A percentile compares a stretch with the other conserved stretches of the same genome.
Conservation (phyloP, 2,797 vertebrate genomes). For the Vipera latastei region DNA sequence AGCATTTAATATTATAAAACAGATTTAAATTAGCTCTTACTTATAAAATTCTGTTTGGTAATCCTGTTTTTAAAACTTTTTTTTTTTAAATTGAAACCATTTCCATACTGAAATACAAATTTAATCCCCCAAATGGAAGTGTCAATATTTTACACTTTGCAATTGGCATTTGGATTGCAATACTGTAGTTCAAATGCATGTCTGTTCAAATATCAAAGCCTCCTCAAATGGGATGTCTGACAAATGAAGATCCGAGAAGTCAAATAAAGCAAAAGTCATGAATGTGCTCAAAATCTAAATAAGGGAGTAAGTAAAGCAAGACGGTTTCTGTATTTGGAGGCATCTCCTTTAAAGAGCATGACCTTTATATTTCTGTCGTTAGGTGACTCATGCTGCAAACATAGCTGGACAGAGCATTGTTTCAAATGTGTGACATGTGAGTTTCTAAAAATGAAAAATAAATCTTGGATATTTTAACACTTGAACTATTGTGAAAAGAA, state of each 20-base stretch:
- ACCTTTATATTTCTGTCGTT: not conserved
- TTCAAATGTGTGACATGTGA: not conserved
- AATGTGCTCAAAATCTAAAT: constrained; percentile 5
- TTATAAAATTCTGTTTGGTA: not conserved
- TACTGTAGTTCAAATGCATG: constrained; percentile 4
- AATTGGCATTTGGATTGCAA: constrained; percentile 19
- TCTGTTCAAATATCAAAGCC: constrained; percentile 20
- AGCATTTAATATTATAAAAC: not conserved
- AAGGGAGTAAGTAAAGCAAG: not conserved
- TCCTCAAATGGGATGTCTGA: not conserved
- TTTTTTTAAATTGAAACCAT: not conserved
- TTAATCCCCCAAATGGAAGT: not conserved
- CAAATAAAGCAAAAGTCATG: constrained; percentile 9
- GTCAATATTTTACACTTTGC: constrained; percentile 8
- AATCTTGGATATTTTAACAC: not conserved
- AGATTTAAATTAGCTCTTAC: not conserved
- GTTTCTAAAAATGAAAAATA: not conserved
- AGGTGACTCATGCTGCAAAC: not conserved
- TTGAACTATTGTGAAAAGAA: not conserved
- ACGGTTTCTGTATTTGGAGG: not conserved
- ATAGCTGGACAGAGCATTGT: not conserved
- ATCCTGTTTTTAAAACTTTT: not conserved
- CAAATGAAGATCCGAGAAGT: constrained; percentile 7
- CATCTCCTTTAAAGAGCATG: not conserved
- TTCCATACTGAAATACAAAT: not conserved